Percentiles rank a stretch among this genome's conserved stretches.
Evolutionary conservation across 2,797 vertebrate genomes (phyloP).

Genomic region (Xiphorhynchus erythropygius): DNA sequence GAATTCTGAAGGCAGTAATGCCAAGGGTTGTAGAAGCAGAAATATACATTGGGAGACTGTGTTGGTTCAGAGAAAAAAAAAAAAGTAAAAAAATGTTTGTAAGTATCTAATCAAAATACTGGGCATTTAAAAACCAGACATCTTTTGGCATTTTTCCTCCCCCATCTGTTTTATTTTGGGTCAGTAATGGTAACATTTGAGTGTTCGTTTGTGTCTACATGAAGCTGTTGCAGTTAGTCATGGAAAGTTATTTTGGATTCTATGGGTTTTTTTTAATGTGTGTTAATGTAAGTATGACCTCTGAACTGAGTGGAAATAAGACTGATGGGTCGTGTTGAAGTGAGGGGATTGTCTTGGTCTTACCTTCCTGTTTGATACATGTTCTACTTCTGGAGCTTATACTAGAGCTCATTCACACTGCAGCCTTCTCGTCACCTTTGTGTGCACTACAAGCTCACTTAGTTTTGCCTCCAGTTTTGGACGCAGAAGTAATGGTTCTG

Average conservation of each 20-base stretch:
- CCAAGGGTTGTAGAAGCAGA: neutral
- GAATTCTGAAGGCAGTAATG: neutral
- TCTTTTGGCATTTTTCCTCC: slow-evolving; percentile 30
- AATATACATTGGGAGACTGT: neutral
- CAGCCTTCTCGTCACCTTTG: neutral
- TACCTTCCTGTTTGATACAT: neutral
- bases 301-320: neutral
- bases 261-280: neutral
- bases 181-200: neutral
- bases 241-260: neutral
- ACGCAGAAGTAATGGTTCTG: neutral
- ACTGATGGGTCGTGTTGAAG: neutral
- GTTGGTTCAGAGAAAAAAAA: neutral
- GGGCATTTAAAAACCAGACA: neutral
- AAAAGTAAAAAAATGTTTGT: neutral
- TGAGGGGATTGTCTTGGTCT: neutral
- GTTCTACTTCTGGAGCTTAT: neutral
- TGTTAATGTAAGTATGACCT: neutral
- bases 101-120: slow-evolving; percentile 28
- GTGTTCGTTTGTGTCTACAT: neutral
- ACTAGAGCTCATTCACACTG: fast-evolving
- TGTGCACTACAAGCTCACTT: fast-evolving
- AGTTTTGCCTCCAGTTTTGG: neutral
- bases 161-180: slow-evolving; percentile 35
- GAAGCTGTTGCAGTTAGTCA: neutral